Conservation (phyloP, 2,888 invertebrate species). For the Nemotelus pantherinus region DNA sequence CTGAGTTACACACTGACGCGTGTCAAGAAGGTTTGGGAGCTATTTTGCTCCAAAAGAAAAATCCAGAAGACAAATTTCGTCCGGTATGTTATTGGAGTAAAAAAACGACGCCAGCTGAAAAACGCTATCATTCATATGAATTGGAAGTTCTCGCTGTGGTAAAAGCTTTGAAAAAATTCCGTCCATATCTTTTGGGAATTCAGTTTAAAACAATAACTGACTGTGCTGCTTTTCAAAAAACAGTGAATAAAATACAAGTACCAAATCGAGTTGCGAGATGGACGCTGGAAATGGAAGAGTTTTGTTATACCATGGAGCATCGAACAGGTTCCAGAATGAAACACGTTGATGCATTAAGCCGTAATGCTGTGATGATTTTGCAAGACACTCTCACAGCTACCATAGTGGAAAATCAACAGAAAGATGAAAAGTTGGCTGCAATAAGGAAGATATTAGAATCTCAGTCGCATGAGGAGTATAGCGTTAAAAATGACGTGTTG, state of each 20-base stretch:
- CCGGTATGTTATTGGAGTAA: no score
- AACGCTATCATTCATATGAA: no score
- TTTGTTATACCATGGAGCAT: no score
- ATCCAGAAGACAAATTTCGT: no score
- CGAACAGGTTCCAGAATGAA: no score
- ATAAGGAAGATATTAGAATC: slow-evolving; percentile 12
- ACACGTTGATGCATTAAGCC: slow-evolving; percentile 44
- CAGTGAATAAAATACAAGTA: slow-evolving; percentile 50
- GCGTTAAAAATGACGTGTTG: background rate
- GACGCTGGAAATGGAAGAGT: no score
- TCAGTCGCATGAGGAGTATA: background rate
- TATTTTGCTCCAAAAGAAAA: no score
- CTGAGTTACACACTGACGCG: no score
- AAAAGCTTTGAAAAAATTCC: no score
- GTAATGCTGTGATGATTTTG: slow-evolving; percentile 13
- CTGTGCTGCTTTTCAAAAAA: slow-evolving; percentile 50
- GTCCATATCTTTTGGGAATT: slow-evolving; percentile 53
- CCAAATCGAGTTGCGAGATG: slow-evolving; percentile 51
- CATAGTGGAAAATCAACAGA: slow-evolving; percentile 19
- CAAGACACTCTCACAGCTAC: slow-evolving; percentile 9
- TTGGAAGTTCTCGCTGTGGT: no score
- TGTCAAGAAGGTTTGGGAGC: no score
- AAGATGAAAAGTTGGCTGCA: slow-evolving; percentile 13
- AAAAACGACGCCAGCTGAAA: no score
- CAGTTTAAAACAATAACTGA: slow-evolving; percentile 51